Conservation (phyloP, 1,140 invertebrate genomes). For the Berghia stephanieae region DNA sequence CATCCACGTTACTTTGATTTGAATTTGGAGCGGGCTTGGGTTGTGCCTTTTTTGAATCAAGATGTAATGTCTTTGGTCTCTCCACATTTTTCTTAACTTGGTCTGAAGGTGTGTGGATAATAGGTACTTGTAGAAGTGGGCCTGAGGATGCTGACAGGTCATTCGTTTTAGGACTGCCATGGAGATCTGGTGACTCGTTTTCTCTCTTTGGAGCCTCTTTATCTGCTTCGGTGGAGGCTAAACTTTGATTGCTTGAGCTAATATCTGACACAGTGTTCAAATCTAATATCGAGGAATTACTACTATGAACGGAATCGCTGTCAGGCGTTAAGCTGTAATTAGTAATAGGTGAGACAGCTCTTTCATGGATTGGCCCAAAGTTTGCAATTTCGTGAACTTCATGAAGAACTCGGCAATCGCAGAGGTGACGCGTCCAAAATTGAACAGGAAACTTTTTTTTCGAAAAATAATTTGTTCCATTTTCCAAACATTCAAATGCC, state of each 20-base stretch:
- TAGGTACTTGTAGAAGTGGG: conserved; percentile 8
- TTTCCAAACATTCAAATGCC: conserved; percentile 39
- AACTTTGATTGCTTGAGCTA: conserved; percentile 22
- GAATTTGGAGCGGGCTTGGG: not conserved
- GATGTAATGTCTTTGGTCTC: conserved; percentile 3
- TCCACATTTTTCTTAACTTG: conserved; percentile 7
- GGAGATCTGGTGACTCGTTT: no score
- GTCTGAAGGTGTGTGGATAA: not conserved
- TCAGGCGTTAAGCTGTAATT: conserved; percentile 17
- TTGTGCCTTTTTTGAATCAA: conserved; percentile 2
- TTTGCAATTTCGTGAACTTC: conserved; percentile 39
- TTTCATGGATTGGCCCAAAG: conserved; percentile 25
- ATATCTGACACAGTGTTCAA: not conserved
- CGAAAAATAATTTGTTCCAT: conserved; percentile 37
- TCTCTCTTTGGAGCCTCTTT: not conserved
- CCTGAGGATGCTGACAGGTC: not conserved
- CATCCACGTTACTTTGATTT: conserved; percentile 15
- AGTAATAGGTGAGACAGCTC: not conserved
- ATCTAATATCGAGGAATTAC: conserved; percentile 25
- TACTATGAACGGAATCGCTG: conserved; percentile 31
- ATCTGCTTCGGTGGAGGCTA: not conserved
- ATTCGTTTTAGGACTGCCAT: not conserved
- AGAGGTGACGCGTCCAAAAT: conserved; percentile 36
- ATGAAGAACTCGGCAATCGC: conserved; percentile 39
- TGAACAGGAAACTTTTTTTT: conserved; percentile 33